A percentile compares a stretch with the other conserved stretches of the same genome.
Evolutionary conservation across 2,113 vertebrate species (phyloP).

Genomic region (Zapus hudsonius): DNA sequence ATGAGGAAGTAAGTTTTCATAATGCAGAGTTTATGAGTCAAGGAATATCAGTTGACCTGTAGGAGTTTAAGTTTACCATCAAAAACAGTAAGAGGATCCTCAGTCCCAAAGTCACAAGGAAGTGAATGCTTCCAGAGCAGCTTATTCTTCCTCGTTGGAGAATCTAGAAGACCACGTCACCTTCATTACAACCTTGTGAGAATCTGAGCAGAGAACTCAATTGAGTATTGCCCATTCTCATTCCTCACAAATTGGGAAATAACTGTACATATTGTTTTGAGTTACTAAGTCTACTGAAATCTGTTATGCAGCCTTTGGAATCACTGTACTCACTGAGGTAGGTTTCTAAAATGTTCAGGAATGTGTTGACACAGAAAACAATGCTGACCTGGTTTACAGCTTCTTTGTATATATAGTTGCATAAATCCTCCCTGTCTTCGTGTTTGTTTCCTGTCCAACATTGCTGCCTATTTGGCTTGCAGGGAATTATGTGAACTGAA

Average conservation of each 20-base stretch:
- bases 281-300: background rate
- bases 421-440: background rate
- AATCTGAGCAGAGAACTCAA: background rate
- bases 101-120: background rate
- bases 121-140: background rate
- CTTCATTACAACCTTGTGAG: background rate
- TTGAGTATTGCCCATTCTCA: background rate
- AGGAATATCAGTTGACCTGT: background rate
- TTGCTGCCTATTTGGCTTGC: background rate
- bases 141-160: background rate
- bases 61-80: background rate
- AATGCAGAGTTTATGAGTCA: fast-evolving
- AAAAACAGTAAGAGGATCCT: background rate
- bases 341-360: background rate
- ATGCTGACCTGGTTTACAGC: background rate
- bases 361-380: background rate
- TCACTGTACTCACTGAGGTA: fast-evolving
- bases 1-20: background rate
- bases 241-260: background rate
- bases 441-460: background rate
- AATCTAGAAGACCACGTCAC: background rate
- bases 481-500: background rate
- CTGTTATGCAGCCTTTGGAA: background rate
- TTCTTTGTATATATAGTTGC: background rate
- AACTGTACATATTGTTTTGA: background rate